phyloP scores from a whole-genome alignment of 2,113 vertebrate species.

The Mesoclemmys tuberculata region DNA sequence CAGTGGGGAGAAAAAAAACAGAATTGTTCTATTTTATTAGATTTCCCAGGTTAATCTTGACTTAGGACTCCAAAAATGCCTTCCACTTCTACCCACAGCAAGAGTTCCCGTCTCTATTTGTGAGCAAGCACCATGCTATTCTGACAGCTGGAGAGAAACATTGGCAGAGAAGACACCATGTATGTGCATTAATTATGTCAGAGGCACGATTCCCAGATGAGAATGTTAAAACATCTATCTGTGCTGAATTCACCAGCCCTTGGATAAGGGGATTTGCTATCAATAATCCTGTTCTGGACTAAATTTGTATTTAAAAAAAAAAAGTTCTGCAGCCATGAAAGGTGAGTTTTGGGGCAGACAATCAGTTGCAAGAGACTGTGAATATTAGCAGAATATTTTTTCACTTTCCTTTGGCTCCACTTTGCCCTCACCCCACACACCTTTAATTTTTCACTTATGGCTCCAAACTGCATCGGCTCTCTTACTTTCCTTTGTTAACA shows the following conservation, averaged over 20 bases:
- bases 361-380: neutral
- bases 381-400: neutral
- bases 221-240: neutral
- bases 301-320: neutral
- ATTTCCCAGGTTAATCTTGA: neutral
- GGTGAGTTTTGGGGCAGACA: accelerated
- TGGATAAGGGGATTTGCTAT: neutral
- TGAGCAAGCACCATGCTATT: neutral
- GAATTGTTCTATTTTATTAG: neutral
- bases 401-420: neutral
- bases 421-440: accelerated
- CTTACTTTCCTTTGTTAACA: neutral
- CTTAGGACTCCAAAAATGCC: neutral
- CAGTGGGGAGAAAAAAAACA: neutral
- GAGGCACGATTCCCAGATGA: slow-evolving; percentile 55
- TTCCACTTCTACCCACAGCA: accelerated
- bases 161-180: slow-evolving; percentile 27
- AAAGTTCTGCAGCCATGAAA: neutral
- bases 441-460: neutral
- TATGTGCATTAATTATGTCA: slow-evolving; percentile 48
- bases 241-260: slow-evolving; percentile 25
- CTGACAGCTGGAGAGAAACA: slow-evolving; percentile 44
- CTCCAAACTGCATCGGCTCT: neutral
- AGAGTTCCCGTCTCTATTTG: neutral
- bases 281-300: neutral